Evolutionary conservation across 2,113 vertebrate species (phyloP).

Genomic region (Tretioscincus oriximinensis): DNA sequence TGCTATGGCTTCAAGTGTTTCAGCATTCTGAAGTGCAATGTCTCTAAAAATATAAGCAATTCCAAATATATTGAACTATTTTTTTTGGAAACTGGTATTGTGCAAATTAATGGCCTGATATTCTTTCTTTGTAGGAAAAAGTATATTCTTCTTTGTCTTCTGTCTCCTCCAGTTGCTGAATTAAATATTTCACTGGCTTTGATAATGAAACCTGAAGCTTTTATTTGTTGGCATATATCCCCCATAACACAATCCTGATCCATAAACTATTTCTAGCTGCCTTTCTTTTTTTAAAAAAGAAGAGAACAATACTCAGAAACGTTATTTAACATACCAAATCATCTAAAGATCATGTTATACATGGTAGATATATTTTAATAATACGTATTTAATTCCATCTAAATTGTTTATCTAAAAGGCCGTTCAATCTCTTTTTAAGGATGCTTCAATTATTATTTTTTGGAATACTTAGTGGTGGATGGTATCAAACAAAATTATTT

Average conservation of each 20-base stretch:
- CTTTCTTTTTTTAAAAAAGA: no score
- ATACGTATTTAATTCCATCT: no score
- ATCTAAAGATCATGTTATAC: no score
- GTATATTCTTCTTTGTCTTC: background rate
- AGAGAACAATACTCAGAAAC: conserved; percentile 43
- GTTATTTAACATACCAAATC: conserved; percentile 36
- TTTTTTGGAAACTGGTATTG: background rate
- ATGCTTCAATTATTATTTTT: no score
- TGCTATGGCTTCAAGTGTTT: background rate
- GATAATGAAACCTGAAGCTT: no score
- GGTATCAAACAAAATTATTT: no score
- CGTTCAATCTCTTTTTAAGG: no score
- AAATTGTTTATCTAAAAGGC: no score
- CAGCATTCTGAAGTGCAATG: conserved; percentile 22
- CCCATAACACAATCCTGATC: conserved; percentile 33
- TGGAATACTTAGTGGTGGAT: no score
- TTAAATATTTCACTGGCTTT: no score
- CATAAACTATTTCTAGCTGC: conserved; percentile 41
- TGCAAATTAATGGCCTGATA: background rate
- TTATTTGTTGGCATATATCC: background rate
- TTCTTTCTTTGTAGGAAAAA: background rate
- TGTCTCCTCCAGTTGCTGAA: no score
- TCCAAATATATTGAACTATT: conserved; percentile 11
- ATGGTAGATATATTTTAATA: no score
- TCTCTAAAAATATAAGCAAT: conserved; percentile 9